Evolutionary conservation across 2,888 invertebrate genomes (phyloP), one percentile per base, ranked within the genome.

Genomic region (Sarcophaga subvicina): DNA sequence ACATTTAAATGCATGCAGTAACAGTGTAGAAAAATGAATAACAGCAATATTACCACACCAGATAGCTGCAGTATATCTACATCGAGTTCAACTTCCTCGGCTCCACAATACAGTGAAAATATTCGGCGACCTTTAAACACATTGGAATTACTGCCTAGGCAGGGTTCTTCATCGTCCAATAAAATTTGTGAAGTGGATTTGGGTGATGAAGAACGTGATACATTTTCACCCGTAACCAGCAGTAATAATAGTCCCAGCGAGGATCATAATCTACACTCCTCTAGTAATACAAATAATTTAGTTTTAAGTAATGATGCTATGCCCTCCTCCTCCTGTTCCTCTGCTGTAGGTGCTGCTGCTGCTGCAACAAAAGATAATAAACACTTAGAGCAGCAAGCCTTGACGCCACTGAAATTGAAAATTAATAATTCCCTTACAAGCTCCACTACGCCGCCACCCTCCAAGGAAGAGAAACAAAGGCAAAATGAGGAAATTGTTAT

Each of bases 401-500:
- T 70, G 76, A 47, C 83, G 54, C 75, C 82, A 70, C 82, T 87
- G 27, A 89, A 85, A 75, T 75, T 85, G 73, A 90, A 90, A 77
- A 76, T 87, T 17, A 86, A 78, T 47, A 72, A 85, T 63, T 72
- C 81, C 14, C 22, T 87, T 69, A 75, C 73, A 85, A 81, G 72
- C 17, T 62, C 59, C 73, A 22, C 89, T 59, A 90, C 90, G 76
- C 89, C 86, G 62, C 82, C 91, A 37, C 90, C 92, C 2, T 92
- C 93, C 4, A 95, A 95, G 91, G 95, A 95, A 90, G 95, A 95
- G 89, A 95, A 95, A 88, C 95, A 95, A 89, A 93, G 95, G 27
- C 95, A 95, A 89, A 95, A 95, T 91, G 95, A 95, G 91, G 95
- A 95, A 90, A 95, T 95, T 86, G 95, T 95, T 22, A 95, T 95